Percentiles rank a stretch among this genome's conserved stretches.
These are phyloP conservation scores for Pheucticus melanocephalus DNA, from an alignment of 2,113 vertebrate species.

Conservation along the genomic window DNA sequence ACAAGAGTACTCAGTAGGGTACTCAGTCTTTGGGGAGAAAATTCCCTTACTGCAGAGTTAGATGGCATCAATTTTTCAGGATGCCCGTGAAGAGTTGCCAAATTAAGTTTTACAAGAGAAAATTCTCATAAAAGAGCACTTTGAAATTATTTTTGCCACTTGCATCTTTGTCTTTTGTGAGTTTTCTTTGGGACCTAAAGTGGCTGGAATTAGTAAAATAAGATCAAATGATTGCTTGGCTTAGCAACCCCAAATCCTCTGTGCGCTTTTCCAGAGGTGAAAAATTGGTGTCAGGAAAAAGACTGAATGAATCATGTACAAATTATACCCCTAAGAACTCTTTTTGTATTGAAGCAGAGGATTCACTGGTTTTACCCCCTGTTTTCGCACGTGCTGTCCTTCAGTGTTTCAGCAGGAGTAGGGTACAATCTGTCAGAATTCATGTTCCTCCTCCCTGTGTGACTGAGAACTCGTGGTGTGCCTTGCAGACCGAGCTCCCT, in stretches of 20 bases:
- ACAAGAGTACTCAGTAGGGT: neutral
- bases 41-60: neutral
- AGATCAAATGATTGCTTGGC: neutral
- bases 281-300: neutral
- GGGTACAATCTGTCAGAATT: neutral
- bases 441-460: fast-evolving
- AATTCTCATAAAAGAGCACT: neutral
- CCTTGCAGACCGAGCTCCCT: neutral
- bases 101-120: neutral
- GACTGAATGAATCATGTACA: neutral
- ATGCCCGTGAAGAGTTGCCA: neutral
- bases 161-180: neutral
- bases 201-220: neutral
- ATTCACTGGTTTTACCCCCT: neutral
- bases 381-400: neutral
- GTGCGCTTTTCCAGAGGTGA: neutral
- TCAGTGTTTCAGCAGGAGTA: neutral
- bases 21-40: neutral
- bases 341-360: neutral
- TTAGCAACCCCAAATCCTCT: neutral
- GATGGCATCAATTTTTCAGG: neutral
- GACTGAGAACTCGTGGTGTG: neutral
- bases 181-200: neutral
- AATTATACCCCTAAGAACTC: neutral
- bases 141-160: neutral